Conservation (phyloP, 1,140 invertebrate species). For the Trichomalopsis sarcophagae region DNA sequence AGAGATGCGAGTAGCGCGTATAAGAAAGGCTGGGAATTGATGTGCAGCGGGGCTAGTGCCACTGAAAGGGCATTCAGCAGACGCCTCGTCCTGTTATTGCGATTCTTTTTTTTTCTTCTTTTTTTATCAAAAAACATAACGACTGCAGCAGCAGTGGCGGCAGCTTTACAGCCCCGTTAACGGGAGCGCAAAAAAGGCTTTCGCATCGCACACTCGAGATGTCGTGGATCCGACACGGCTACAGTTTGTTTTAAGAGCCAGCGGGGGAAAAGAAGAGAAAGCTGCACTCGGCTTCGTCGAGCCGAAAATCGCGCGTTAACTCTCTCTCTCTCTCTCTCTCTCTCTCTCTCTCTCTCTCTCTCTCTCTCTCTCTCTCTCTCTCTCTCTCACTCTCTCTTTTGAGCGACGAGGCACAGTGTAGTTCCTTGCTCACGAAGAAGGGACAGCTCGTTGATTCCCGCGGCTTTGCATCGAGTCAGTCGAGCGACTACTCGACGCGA, state of each 20-base stretch:
- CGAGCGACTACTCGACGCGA: slow-evolving; percentile 22
- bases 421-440: background rate
- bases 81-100: background rate
- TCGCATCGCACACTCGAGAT: slow-evolving; percentile 30
- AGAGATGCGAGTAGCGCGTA: background rate
- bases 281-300: slow-evolving; percentile 15
- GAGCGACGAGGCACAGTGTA: background rate
- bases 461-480: slow-evolving; percentile 29
- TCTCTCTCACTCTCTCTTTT: slow-evolving; percentile 3
- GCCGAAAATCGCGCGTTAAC: slow-evolving; percentile 42
- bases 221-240: slow-evolving; percentile 9
- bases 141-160: slow-evolving; percentile 4
- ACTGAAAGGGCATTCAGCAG: slow-evolving; percentile 10
- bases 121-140: slow-evolving; percentile 21
- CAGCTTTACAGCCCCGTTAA: slow-evolving; percentile 22
- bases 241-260: background rate
- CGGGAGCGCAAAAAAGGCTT: slow-evolving; percentile 25
- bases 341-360: background rate
- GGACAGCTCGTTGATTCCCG: slow-evolving; percentile 50
- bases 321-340: background rate
- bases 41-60: background rate
- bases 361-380: no score
- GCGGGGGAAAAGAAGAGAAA: background rate
- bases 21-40: slow-evolving; percentile 20
- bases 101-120: background rate